Base-by-base conservation (phyloP, 2,797 vertebrate genomes). In the Sebastes variabilis region DNA sequence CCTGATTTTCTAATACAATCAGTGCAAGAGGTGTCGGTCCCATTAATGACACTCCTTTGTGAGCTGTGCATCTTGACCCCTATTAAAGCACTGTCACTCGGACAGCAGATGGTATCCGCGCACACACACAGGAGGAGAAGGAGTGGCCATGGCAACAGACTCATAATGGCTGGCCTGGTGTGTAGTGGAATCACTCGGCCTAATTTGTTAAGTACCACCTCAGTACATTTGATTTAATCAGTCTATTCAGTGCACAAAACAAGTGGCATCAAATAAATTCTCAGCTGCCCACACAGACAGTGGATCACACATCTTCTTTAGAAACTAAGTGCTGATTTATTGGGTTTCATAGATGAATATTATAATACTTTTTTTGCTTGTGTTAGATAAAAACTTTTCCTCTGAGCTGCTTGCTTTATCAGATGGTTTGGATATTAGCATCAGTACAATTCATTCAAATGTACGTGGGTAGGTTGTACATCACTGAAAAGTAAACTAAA, bases 171-270 rank as follows among this genome's bases (percentile, higher is more conserved):
- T 68, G 86, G 87, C 89, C 87, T 87, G 87, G 93, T 95, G 93
- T 94, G 94, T 94, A 82, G 88, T 84, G 89, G 94, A 96, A 96
- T 94, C 93, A 90, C 95, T 95, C 87, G 82, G 90, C 90, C 92
- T 95, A 96, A 96, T 96, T 96, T 96, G 96, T 95, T 96, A 95
- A 96, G 96, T 95, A 95, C 82, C 94, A 94, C 93, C 93, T 94
- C 85, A 86, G 88, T 82, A 88, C 91, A 92, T 94, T 92, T 92
- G 89, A 95, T 94, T 95, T 94, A 96, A 96, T 96, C 92, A 94
- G 88, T 88, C 75, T 87, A 87, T 94, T 95, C 90, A 90, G 83
- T 72, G 90, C 74, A 88, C 88, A 93, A 96, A 95, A 94, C 87
- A 93, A 94, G 89, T 83, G 88, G 93, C 90, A 91, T 89, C 79